A percentile compares a stretch with the other conserved stretches of the same genome.
Evolutionary conservation across 2,888 invertebrate genomes (phyloP).

Genomic region (Tholera decimalis): DNA sequence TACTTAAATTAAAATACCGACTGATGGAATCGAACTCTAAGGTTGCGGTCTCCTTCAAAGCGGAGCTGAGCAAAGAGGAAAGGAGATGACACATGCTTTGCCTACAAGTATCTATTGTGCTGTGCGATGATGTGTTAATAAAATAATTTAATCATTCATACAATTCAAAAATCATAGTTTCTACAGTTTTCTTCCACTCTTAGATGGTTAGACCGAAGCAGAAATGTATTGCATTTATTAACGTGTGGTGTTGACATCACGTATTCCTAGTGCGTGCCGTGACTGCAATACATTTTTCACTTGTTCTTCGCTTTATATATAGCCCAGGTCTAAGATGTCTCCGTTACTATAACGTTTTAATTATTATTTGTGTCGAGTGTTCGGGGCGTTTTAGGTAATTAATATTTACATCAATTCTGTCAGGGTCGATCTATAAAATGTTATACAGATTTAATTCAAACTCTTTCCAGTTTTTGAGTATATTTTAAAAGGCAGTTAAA

Average conservation of each 20-base stretch:
- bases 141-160: no score
- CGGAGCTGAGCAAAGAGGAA: not conserved
- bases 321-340: slow-evolving; percentile 39
- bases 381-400: slow-evolving; percentile 39
- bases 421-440: not conserved
- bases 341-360: slow-evolving; percentile 69
- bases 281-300: no score
- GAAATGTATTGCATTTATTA: no score
- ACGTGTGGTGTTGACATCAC: no score
- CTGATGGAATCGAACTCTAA: slow-evolving; percentile 73
- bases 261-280: no score
- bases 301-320: not conserved
- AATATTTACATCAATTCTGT: slow-evolving; percentile 9
- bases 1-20: slow-evolving; percentile 85
- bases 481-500: no score
- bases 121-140: not conserved
- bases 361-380: slow-evolving; percentile 63
- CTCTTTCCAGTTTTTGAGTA: not conserved
- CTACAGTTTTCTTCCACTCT: no score
- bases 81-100: not conserved
- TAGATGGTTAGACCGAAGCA: no score
- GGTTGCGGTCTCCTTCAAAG: not conserved
- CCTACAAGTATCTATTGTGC: not conserved
- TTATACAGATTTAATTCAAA: not conserved
- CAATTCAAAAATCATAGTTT: no score